These are phyloP conservation scores for Noctua pronuba DNA, from an alignment of 2,888 invertebrate species.

Conservation along the genomic window DNA sequence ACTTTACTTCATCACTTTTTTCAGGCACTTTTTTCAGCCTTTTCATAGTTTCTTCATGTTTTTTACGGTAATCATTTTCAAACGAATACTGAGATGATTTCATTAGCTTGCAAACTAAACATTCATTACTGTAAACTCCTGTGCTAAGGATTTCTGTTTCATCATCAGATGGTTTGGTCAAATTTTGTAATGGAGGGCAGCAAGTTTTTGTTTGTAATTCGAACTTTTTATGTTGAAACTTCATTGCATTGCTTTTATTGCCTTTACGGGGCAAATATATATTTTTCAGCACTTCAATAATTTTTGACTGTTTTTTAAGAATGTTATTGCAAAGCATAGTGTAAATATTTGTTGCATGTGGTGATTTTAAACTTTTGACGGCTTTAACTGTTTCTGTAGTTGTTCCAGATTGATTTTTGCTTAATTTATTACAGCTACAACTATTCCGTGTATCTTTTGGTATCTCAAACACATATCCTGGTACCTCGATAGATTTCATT, in stretches of 20 bases:
- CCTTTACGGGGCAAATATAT: slow-evolving; percentile 25
- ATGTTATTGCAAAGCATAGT: slow-evolving; percentile 7
- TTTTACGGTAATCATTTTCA: too few species aligned
- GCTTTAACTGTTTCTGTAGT: not conserved
- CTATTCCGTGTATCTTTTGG: not conserved
- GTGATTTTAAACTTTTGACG: slow-evolving; percentile 3
- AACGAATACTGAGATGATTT: too few species aligned
- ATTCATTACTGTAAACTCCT: slow-evolving; percentile 66
- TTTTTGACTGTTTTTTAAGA: slow-evolving; percentile 2
- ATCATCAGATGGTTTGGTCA: not conserved
- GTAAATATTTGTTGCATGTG: not conserved
- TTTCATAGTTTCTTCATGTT: too few species aligned
- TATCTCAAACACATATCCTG: slow-evolving; percentile 28
- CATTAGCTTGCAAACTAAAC: not conserved
- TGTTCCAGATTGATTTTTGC: slow-evolving; percentile 7
- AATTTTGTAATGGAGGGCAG: not conserved
- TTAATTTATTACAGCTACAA: not conserved
- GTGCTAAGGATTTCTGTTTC: not conserved
- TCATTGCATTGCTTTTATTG: not conserved
- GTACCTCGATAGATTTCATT: not conserved
- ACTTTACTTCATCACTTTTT: not conserved
- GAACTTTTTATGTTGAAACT: not conserved
- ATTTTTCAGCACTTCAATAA: slow-evolving; percentile 22
- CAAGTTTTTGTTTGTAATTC: slow-evolving; percentile 5
- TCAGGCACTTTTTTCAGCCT: not conserved